These are phyloP conservation scores for Pediacus dermestoides DNA, from an alignment of 2,888 invertebrate species.

Conservation along the genomic window DNA sequence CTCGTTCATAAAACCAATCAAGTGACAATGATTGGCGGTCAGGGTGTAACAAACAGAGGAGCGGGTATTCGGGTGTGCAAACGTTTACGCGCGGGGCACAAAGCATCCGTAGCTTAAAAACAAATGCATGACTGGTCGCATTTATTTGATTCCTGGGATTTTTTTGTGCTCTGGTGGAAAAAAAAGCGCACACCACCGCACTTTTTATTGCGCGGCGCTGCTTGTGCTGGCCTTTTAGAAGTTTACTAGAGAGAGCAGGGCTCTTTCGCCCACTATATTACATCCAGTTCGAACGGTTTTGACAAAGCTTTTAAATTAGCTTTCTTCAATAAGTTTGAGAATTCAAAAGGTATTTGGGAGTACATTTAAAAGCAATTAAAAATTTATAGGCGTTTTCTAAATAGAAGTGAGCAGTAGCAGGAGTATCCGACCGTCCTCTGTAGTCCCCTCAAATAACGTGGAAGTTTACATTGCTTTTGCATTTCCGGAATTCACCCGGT, in stretches of 20 bases:
- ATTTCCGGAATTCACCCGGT: conserved; percentile 22
- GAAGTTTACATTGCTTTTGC: conserved; percentile 31
- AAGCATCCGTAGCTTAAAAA: conserved; percentile 33
- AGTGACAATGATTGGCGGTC: conserved; percentile 34
- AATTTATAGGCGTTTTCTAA: conserved; percentile 27
- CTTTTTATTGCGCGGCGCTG: conserved; percentile 17
- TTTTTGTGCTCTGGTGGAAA: conserved; percentile 25
- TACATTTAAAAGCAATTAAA: conserved; percentile 35
- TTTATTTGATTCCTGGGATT: conserved; percentile 38
- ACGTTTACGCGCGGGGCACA: conserved; percentile 38
- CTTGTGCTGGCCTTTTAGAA: conserved; percentile 5
- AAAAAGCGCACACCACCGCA: conserved; percentile 20
- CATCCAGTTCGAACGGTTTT: conserved; percentile 16
- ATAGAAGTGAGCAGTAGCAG: conserved; percentile 15
- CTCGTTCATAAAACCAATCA: conserved; percentile 27
- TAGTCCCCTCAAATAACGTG: conserved; percentile 28
- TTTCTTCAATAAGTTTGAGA: conserved; percentile 27
- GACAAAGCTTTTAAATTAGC: conserved; percentile 30
- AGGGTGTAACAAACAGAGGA: conserved; percentile 24
- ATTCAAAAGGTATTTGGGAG: conserved; percentile 23
- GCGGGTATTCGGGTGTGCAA: conserved; percentile 37
- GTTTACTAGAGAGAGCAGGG: conserved; percentile 1
- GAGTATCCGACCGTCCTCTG: conserved; percentile 21
- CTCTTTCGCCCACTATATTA: not conserved
- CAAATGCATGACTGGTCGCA: conserved; percentile 38